These are phyloP conservation scores for Epinotia demarniana DNA, from an alignment of 2,888 invertebrate species.

Conservation along the genomic window DNA sequence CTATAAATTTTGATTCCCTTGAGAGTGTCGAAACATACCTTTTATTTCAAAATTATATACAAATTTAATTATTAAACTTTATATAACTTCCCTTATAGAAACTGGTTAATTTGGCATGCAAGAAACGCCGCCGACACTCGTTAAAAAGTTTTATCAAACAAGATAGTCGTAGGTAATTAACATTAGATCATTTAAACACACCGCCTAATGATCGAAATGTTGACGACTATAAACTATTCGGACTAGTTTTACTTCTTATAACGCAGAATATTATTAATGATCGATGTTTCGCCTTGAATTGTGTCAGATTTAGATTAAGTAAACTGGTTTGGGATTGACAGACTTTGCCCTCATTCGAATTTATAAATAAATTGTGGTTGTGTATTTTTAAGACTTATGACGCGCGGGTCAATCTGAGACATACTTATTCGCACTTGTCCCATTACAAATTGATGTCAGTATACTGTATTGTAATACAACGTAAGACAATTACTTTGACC, in stretches of 20 bases:
- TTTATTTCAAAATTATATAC: background rate
- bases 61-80: background rate
- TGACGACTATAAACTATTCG: constrained; percentile 20
- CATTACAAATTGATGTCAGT: background rate
- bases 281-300: constrained; percentile 21
- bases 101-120: constrained; percentile 2
- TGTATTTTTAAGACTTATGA: constrained; percentile 1
- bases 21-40: too few species aligned
- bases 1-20: too few species aligned
- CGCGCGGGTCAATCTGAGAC: background rate
- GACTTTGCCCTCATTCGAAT: constrained; percentile 22
- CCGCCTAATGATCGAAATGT: constrained; percentile 25
- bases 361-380: background rate
- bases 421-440: too few species aligned
- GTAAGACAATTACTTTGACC: too few species aligned
- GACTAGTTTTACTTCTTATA: background rate
- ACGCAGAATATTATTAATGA: constrained; percentile 24
- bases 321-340: constrained; percentile 33
- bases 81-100: background rate
- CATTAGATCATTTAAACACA: constrained; percentile 12
- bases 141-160: constrained; percentile 4
- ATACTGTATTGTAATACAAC: background rate
- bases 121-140: background rate
- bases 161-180: constrained; percentile 13
- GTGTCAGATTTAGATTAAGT: constrained; percentile 31